phyloP scores from a whole-genome alignment of 1,140 invertebrate genomes.

The Leptinotarsa undecemlineata region DNA sequence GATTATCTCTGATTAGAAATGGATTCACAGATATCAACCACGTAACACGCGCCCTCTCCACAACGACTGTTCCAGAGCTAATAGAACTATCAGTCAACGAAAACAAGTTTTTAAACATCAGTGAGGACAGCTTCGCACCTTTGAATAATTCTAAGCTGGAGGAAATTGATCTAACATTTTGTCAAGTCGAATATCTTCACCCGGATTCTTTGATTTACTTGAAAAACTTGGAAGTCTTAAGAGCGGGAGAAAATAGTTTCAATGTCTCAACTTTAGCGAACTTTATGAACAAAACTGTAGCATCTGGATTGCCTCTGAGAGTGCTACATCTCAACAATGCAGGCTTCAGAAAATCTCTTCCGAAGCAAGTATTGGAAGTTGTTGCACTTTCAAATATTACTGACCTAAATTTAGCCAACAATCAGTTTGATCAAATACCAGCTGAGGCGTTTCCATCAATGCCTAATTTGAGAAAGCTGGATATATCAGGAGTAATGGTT shows the following conservation, averaged over 20 bases:
- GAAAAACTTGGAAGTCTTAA: conserved; percentile 54
- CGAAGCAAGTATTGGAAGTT: conserved; percentile 55
- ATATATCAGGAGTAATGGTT: conserved; percentile 55
- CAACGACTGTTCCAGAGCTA: conserved; percentile 39
- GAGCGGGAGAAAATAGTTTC: conserved; percentile 58
- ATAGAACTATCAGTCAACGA: conserved; percentile 40
- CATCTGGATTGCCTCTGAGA: conserved; percentile 53
- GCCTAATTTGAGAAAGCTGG: conserved; percentile 58
- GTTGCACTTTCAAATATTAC: conserved; percentile 59
- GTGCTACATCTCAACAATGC: conserved; percentile 57
- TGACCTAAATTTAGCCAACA: conserved; percentile 57
- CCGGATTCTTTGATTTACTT: conserved; percentile 56
- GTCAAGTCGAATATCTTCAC: conserved; percentile 59
- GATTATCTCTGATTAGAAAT: conserved; percentile 46
- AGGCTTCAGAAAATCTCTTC: conserved; percentile 58
- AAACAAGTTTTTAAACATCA: conserved; percentile 43
- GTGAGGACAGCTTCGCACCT: conserved; percentile 36
- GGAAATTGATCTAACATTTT: conserved; percentile 58
- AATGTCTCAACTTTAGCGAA: conserved; percentile 54
- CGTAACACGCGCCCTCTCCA: conserved; percentile 34
- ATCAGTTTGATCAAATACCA: conserved; percentile 60
- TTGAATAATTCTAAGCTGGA: conserved; percentile 38
- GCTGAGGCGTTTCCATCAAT: conserved; percentile 59
- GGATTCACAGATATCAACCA: conserved; percentile 44
- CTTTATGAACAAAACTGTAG: conserved; percentile 52